phyloP scores from a whole-genome alignment of 2,797 vertebrate genomes.

The Astyanax mexicanus region DNA sequence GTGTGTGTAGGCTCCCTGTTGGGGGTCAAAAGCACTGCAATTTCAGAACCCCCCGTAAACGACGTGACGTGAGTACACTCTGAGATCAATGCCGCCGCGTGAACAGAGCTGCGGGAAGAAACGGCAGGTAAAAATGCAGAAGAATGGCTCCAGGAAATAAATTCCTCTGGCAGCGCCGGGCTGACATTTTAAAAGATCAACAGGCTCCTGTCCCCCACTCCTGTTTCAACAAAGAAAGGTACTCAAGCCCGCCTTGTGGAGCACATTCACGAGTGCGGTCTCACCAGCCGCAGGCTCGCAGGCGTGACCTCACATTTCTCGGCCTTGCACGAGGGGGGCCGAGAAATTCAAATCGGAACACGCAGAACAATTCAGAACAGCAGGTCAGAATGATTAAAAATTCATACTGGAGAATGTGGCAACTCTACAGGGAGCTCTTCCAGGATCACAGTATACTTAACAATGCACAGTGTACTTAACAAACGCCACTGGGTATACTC shows the following conservation, averaged over 20 bases:
- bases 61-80: background rate
- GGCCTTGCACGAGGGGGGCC: background rate
- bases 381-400: slow-evolving; percentile 6
- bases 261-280: slow-evolving; percentile 24
- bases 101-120: background rate
- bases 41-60: slow-evolving; percentile 26
- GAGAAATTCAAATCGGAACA: background rate
- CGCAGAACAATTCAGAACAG: background rate
- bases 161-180: slow-evolving; percentile 56
- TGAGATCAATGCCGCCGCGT: slow-evolving; percentile 9
- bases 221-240: slow-evolving; percentile 66
- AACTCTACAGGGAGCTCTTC: background rate
- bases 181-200: slow-evolving; percentile 79
- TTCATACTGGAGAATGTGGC: background rate
- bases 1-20: background rate
- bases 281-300: background rate
- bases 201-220: slow-evolving; percentile 64
- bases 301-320: background rate
- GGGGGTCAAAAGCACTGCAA: slow-evolving; percentile 20
- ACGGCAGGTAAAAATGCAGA: slow-evolving; percentile 15
- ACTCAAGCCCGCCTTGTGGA: slow-evolving; percentile 56
- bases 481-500: background rate
- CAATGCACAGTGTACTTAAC: background rate
- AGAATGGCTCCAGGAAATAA: slow-evolving; percentile 45
- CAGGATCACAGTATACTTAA: background rate